phyloP scores from a whole-genome alignment of 53 echinoderm and acorn worm genomes.

The Stichopus horrens region DNA sequence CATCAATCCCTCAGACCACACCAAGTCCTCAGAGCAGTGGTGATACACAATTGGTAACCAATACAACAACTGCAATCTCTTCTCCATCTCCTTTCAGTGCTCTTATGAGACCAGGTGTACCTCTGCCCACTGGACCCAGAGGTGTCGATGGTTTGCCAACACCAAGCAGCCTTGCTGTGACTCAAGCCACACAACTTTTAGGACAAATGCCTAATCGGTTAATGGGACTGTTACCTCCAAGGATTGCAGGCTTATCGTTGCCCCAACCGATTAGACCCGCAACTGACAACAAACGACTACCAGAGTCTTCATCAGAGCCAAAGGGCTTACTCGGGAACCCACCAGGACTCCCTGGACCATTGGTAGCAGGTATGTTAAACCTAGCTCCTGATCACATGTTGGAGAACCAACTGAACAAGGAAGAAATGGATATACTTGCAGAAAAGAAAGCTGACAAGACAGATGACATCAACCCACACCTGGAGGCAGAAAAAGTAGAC shows the following conservation, averaged over 20 bases:
- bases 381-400: neutral
- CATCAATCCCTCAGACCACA: slow-evolving; percentile 10
- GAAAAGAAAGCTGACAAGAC: slow-evolving; percentile 1
- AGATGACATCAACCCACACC: neutral
- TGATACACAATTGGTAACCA: neutral
- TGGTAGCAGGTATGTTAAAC: slow-evolving; percentile 20
- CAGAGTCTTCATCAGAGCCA: slow-evolving; percentile 16
- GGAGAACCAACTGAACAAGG: slow-evolving; percentile 21
- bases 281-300: neutral
- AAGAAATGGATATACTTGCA: neutral
- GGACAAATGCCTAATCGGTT: slow-evolving; percentile 39
- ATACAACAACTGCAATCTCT: slow-evolving; percentile 9
- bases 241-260: slow-evolving; percentile 35
- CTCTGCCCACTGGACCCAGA: neutral
- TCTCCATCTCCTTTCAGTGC: slow-evolving; percentile 31
- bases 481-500: slow-evolving; percentile 19
- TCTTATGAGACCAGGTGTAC: slow-evolving; percentile 26
- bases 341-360: slow-evolving; percentile 25
- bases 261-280: slow-evolving; percentile 12
- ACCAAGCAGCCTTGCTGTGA: slow-evolving; percentile 24
- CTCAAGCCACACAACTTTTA: slow-evolving; percentile 13
- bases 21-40: neutral
- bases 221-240: slow-evolving; percentile 39
- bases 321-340: slow-evolving; percentile 43
- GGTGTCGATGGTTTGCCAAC: slow-evolving; percentile 17